Evolutionary conservation across 1,140 invertebrate species (phyloP), one percentile per base, ranked within the genome.

Genomic region (Pseudoatta argentina): DNA sequence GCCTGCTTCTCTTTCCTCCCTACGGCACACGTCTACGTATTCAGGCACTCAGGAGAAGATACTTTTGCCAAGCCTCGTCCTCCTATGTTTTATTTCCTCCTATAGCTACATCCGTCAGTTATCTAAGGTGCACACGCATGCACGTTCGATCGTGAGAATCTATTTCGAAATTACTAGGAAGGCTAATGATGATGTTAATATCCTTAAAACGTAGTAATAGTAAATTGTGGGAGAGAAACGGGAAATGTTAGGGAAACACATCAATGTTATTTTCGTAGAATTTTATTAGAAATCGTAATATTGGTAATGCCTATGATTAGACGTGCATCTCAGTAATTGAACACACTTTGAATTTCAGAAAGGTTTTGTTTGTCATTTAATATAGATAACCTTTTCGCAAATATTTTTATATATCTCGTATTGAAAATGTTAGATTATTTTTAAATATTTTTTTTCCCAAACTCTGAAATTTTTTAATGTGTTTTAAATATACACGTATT

Each of bases 1-100:
- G 14, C 3, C n/a, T 61, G 27, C 57, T 18, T 30, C 44, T 72
- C 73, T 51, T 89, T 72, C 61, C 66, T 66, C 76, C 48, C 77
- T 44, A 64, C 73, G 87, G 73, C 82, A 85, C 76, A 81, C 86
- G 81, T 89, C 87, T 83, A 90, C 82, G 67, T 90, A 90, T 91
- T 89, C 86, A 87, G 79, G 85, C 71, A 77, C 34, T 79, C 75
- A 86, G 75, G 72, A 66, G 81, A 63, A 90, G 85, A 88, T 91
- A 91, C 88, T 82, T 87, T 79, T 76, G 77, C 90, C 89, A 86
- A 90, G 66, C 86, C 86, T 63, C 86, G 14, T 85, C 10, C 73
- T 44, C 53, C 69, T 81, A 30, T 59, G 81, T 87, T 89, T 90
- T 88, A 89, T 90, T 91, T 83, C 64, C 71, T 77, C 48, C 48